Base-by-base conservation (phyloP, 1,140 invertebrate species). In the Cheumatopsyche charites region DNA sequence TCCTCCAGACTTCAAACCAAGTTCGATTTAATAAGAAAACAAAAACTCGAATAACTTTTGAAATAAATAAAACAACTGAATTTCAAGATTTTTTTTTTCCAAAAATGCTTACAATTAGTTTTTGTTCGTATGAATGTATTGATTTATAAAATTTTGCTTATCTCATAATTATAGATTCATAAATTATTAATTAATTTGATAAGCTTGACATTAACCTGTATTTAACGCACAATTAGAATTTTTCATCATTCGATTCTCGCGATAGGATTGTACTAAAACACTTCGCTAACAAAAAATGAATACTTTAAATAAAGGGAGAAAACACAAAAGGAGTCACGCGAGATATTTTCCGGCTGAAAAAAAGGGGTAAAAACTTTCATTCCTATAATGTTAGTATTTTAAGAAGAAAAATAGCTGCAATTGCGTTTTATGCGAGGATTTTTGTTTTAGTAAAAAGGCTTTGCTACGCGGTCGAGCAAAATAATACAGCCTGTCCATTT, bases 381-480 rank as follows among this genome's bases (percentile, higher is more conserved):
- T 52, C 47, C 19, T 17, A 17, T 7, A 52, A 52, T 52, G 47
- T 17, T 19, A 52, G 47, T 52, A 19, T 52, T 52, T 52, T 52
- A 19, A 17, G 15, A 52, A 52, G 47, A 52, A 52, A 52, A 52
- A 52, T 52, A 15, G 7, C n/a, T 17, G 47, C 47, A 52, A 52
- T 52, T 19, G 47, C 47, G 47, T 52, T 52, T 52, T 52, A 52
- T 52, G 47, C 19, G 47, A 52, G 47, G 47, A 52, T 52, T 52
- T 52, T 52, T 52, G 19, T 52, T 52, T 52, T 19, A 52, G 47
- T 17, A 52, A 52, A 52, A 52, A 17, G 47, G 47, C 47, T 52
- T 7, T 15, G 15, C 15, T 19, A 19, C 47, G 47, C 15, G 19
- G 47, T 52, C 19, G 47, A 52, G 47, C 47, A 52, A 13, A 1